A percentile compares a stretch with the other conserved stretches of the same genome.
phyloP scores from a whole-genome alignment of 2,113 vertebrate genomes.

The Ictalurus punctatus region DNA sequence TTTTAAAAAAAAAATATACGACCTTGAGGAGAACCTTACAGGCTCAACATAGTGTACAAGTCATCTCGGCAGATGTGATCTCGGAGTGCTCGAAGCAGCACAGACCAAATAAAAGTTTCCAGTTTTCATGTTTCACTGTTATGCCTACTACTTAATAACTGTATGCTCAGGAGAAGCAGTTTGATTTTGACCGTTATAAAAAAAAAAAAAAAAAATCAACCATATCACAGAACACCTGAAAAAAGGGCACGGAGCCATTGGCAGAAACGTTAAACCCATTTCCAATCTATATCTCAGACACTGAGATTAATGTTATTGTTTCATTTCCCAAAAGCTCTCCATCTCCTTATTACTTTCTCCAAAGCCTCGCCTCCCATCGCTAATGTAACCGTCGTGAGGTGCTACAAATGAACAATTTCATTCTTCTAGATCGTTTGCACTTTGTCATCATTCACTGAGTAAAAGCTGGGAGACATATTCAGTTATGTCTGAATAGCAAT shows the following conservation, averaged over 20 bases:
- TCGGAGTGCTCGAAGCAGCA: background rate
- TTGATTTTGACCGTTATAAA: background rate
- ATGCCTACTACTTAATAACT: background rate
- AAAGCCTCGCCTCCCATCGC: conserved; percentile 42
- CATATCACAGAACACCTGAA: background rate
- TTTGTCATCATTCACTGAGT: conserved; percentile 2
- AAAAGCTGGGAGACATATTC: background rate
- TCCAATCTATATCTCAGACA: conserved; percentile 37
- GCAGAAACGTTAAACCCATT: conserved; percentile 34
- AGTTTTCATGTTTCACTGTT: background rate
- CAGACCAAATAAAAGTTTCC: background rate
- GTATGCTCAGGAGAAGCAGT: background rate
- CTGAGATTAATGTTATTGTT: conserved; percentile 44
- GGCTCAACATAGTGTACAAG: background rate
- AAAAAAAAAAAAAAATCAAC: background rate
- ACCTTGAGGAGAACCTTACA: background rate
- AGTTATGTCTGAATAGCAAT: conserved; percentile 13
- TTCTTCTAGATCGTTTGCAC: conserved; percentile 8
- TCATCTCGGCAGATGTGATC: background rate
- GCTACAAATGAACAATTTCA: conserved; percentile 38
- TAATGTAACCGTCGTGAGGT: conserved; percentile 41
- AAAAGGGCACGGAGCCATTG: background rate
- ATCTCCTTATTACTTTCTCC: conserved; percentile 40
- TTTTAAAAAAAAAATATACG: background rate
- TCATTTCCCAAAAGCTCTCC: conserved; percentile 45